These are phyloP conservation scores for Drosophila sordidapex DNA, from an alignment of 2,888 invertebrate genomes.

Conservation along the genomic window DNA sequence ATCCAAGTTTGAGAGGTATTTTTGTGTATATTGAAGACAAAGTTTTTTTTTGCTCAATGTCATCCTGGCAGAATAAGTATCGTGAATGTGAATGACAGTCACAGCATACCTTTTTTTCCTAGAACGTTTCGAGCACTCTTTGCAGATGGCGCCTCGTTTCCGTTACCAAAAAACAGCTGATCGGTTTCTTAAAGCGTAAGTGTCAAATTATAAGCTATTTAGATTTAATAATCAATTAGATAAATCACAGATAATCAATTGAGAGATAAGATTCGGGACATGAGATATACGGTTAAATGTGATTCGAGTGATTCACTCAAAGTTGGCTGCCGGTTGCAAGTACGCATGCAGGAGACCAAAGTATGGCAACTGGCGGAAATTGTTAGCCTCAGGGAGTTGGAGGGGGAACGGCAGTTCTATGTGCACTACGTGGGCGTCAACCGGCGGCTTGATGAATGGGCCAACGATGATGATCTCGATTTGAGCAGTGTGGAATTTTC, in stretches of 20 bases:
- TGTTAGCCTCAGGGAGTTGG: constrained; percentile 95
- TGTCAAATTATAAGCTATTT: not conserved
- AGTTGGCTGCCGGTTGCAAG: constrained; percentile 98
- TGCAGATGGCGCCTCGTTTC: not conserved
- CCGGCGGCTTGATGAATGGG: constrained; percentile 99
- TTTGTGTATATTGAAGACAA: not conserved
- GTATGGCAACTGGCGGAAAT: constrained; percentile 99
- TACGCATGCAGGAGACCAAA: constrained; percentile 95
- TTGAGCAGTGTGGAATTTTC: constrained; percentile 96
- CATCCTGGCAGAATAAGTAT: not conserved
- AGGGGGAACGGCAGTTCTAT: constrained; percentile 90
- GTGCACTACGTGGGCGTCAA: constrained; percentile 99
- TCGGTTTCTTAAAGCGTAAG: not conserved
- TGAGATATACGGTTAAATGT: not conserved
- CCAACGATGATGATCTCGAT: constrained; percentile 95
- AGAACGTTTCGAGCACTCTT: not conserved
- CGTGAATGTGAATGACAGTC: not conserved
- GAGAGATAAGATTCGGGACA: not conserved
- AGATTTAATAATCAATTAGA: not conserved
- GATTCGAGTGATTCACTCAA: constrained; percentile 88
- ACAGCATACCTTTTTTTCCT: not conserved
- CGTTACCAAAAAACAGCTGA: not conserved
- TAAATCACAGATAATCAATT: not conserved
- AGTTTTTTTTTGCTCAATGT: not conserved
- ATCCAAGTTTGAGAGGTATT: not conserved